Evolutionary conservation across 92 coral and sea anemone species (phyloP).

Genomic region (Umimayanthus chanpuru): DNA sequence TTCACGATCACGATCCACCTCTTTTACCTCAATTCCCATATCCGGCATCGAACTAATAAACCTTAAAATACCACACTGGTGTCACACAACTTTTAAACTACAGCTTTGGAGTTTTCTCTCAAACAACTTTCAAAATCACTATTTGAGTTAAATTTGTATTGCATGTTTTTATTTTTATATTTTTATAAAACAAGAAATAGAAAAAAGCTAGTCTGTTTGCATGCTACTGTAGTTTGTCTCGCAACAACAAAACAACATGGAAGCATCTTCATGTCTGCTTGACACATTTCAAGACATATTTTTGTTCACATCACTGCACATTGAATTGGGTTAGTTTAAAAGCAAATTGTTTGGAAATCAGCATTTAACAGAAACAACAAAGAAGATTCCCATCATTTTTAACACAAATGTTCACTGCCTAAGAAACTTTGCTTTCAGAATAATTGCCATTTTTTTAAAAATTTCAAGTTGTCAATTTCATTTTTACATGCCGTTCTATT

Average conservation of each 20-base stretch:
- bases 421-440: no score
- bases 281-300: neutral
- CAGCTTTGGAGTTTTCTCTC: constrained; percentile 23
- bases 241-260: constrained; percentile 3
- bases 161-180: neutral
- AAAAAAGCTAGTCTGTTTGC: constrained; percentile 7
- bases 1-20: neutral
- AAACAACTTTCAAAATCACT: no score
- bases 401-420: no score
- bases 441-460: no score
- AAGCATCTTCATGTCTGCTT: no score
- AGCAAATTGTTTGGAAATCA: no score
- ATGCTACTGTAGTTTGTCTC: neutral
- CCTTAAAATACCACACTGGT: no score
- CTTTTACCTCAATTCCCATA: constrained; percentile 1
- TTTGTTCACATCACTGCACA: neutral
- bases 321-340: no score
- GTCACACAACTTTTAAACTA: neutral
- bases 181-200: constrained; percentile 9
- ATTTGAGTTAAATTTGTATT: constrained; percentile 13
- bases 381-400: no score
- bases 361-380: no score
- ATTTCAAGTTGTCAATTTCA: no score
- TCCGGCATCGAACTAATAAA: neutral
- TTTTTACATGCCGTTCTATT: no score